Conservation (phyloP, 2,113 vertebrate genomes). For the Embiotoca jacksoni region DNA sequence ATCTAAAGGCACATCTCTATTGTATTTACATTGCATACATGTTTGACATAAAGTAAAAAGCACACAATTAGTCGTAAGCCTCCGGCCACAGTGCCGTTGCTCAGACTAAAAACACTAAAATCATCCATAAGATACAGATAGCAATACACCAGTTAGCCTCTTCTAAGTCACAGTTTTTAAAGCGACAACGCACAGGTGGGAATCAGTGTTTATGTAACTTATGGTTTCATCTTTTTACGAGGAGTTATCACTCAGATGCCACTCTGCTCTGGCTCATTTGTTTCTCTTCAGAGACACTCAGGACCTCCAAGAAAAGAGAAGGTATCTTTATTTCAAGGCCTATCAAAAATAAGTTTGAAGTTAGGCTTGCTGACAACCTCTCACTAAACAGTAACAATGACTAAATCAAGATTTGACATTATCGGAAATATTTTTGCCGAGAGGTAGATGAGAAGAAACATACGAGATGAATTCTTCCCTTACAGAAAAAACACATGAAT, state of each 20-base stretch:
- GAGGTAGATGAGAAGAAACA: not conserved
- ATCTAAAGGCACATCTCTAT: constrained; percentile 79
- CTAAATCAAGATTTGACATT: not conserved
- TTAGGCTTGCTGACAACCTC: not conserved
- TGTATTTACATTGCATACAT: constrained; percentile 81
- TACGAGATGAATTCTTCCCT: not conserved
- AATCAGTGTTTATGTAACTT: constrained; percentile 37
- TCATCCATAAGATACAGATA: constrained; percentile 43
- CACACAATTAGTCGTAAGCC: constrained; percentile 44
- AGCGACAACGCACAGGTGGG: constrained; percentile 48
- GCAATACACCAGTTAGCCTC: constrained; percentile 12
- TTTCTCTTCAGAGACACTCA: constrained; percentile 11
- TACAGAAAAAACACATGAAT: too few relatives aligned
- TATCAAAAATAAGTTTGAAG: not conserved
- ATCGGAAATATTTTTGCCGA: not conserved
- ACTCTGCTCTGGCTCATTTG: constrained; percentile 33
- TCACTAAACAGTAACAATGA: not conserved
- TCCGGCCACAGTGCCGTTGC: constrained; percentile 20
- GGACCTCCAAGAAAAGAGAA: not conserved
- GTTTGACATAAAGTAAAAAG: constrained; percentile 53
- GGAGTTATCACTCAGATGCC: constrained; percentile 24
- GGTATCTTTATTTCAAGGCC: constrained; percentile 18
- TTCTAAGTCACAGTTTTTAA: constrained; percentile 57
- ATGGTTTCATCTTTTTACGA: constrained; percentile 41
- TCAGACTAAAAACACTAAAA: constrained; percentile 36